phyloP scores from a whole-genome alignment of 2,888 invertebrate species.

The Sphaerophoria rueppellii region DNA sequence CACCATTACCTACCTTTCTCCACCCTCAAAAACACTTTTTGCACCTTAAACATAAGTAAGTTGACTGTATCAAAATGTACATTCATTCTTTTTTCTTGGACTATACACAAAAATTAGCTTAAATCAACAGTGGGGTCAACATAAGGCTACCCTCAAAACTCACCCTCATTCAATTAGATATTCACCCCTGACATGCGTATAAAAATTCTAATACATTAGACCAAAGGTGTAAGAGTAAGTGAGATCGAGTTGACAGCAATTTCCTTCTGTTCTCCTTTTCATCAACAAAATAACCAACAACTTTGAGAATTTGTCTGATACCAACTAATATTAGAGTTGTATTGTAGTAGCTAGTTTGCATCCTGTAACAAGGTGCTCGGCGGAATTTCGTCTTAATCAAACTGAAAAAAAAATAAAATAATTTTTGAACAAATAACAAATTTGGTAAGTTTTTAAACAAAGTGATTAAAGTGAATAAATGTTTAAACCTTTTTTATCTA shows the following conservation, averaged over 20 bases:
- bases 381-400: constrained; percentile 35
- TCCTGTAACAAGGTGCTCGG: constrained; percentile 59
- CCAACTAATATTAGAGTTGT: constrained; percentile 40
- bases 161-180: constrained; percentile 56
- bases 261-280: constrained; percentile 22
- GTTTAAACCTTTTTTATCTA: neutral
- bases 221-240: no score
- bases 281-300: constrained; percentile 23
- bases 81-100: constrained; percentile 2
- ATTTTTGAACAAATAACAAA: neutral
- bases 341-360: constrained; percentile 57
- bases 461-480: neutral
- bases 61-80: constrained; percentile 28
- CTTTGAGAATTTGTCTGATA: constrained; percentile 54
- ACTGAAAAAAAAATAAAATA: neutral
- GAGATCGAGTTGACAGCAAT: no score
- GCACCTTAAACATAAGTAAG: neutral
- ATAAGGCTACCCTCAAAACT: constrained; percentile 42
- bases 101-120: constrained; percentile 29
- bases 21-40: no score
- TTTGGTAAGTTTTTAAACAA: constrained; percentile 47
- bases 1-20: neutral
- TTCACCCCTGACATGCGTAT: constrained; percentile 68
- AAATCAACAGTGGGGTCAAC: constrained; percentile 29
- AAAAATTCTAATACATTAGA: neutral